Evolutionary conservation across 2,888 invertebrate species (phyloP), one percentile per base, ranked within the genome.

Genomic region (Trypoxylon attenuatum): DNA sequence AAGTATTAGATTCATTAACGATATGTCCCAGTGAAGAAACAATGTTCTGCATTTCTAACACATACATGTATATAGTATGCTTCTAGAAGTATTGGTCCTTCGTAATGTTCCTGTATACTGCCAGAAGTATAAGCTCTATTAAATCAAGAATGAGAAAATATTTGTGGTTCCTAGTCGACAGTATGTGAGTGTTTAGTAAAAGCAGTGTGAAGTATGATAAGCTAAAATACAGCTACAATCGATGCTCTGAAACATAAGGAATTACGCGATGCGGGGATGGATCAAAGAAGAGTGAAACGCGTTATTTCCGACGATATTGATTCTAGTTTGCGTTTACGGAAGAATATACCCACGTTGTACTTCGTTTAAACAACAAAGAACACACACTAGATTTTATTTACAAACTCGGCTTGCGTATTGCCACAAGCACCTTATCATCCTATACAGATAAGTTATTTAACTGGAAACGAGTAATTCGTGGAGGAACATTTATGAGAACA

Each of bases 71-170:
- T 41, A 6, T 10, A 41, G 8, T 18, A 15, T 10, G 33, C 33
- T 33, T 13, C 33, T 10, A 33, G 19, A 49, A 25, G 15, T 27
- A 21, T 13, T 52, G 6, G 8, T 54, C 33, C 51, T 39, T 38
- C 27, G 29, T 52, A 5, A 13, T 22, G 0, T 41, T 2, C n/a
- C 6, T 6, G 15, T 15, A 16, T 19, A 33, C 33, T 65, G n/a
- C n/a, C 71, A 71, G 65, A 57, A 62, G 46, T 69, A 73, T 65
- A 73, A 73, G 73, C 73, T 69, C 73, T 55, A 50, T 51, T 33
- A 46, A 27, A n/a, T 56, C 46, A 65, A 47, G 16, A 54, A 67
- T 50, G 67, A 27, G 21, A 58, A 59, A 52, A 13, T 51, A 43
- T 45, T 22, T 49, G 21, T 59, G 68, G 64, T 18, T 58, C 52